Percentiles rank a stretch among this genome's conserved stretches.
Conservation (phyloP, 1,140 invertebrate species). For the Aphaenogaster floridana region DNA sequence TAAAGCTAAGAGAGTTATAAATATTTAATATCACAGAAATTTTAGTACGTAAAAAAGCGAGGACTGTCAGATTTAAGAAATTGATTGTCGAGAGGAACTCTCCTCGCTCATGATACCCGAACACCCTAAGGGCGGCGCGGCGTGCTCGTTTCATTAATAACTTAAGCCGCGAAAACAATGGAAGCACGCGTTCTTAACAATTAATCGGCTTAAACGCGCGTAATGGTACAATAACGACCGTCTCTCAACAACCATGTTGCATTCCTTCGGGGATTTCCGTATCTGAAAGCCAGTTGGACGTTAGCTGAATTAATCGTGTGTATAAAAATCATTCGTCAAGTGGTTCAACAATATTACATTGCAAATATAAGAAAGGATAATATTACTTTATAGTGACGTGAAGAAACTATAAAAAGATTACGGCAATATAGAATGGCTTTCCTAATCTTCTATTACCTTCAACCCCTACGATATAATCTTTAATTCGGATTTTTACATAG, state of each 20-base stretch:
- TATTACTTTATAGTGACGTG: background rate
- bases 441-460: background rate
- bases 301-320: background rate
- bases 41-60: background rate
- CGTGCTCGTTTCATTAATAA: constrained; percentile 83
- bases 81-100: background rate
- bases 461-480: background rate
- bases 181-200: constrained; percentile 81
- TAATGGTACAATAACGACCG: constrained; percentile 83
- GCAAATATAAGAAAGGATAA: background rate
- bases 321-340: background rate
- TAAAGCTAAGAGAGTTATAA: background rate
- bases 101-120: background rate
- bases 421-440: background rate
- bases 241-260: background rate
- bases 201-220: constrained; percentile 80
- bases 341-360: background rate
- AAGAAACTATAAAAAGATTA: background rate
- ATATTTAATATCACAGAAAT: background rate
- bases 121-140: constrained; percentile 47
- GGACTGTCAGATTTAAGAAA: background rate
- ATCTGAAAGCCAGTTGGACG: background rate
- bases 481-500: background rate
- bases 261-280: background rate
- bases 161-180: constrained; percentile 81